Percentiles rank a stretch among this genome's conserved stretches.
Conservation (phyloP, 2,797 vertebrate genomes). For the Cossypha dichroa region DNA sequence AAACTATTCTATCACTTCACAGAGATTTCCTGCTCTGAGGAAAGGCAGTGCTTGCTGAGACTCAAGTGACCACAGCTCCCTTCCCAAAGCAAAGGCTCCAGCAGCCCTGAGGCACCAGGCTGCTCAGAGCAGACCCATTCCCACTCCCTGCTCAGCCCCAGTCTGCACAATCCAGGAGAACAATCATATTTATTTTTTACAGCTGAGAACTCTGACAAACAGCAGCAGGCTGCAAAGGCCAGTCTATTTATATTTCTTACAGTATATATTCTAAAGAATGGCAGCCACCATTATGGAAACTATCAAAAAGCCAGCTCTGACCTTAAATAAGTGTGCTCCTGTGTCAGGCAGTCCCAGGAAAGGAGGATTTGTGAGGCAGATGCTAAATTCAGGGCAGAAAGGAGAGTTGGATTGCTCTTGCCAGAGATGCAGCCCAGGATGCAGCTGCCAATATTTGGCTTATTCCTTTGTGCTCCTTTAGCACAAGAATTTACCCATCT, state of each 20-base stretch:
- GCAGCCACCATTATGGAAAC: conserved; percentile 49
- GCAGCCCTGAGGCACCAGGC: neutral
- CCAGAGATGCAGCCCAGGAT: neutral
- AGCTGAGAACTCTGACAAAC: conserved; percentile 13
- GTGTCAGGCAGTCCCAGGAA: neutral
- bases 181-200: neutral
- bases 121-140: neutral
- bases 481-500: neutral
- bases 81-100: neutral
- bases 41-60: neutral
- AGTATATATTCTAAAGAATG: conserved; percentile 23
- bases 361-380: conserved; percentile 23
- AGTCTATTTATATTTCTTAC: conserved; percentile 14
- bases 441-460: neutral
- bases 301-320: conserved; percentile 42
- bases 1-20: neutral
- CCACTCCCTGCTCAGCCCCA: neutral
- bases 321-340: conserved; percentile 37
- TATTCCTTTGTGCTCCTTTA: neutral
- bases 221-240: conserved; percentile 31
- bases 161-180: neutral
- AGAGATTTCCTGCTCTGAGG: neutral
- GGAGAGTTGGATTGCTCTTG: neutral
- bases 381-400: neutral
- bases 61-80: fast-evolving